These are phyloP conservation scores for Hylomyscus alleni DNA, from an alignment of 2,797 vertebrate genomes.

Conservation along the genomic window DNA sequence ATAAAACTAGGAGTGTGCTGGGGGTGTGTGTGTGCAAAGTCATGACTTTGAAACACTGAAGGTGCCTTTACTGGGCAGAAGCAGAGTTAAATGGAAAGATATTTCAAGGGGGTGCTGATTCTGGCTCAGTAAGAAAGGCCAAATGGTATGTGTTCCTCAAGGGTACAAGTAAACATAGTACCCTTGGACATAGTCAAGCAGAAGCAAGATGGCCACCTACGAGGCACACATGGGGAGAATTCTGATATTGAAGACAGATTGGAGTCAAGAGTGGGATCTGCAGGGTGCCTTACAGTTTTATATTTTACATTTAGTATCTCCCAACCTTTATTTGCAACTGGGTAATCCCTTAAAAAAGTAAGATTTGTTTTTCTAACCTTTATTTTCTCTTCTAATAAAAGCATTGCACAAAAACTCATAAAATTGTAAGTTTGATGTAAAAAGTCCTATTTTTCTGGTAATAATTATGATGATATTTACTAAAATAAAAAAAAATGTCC, in stretches of 20 bases:
- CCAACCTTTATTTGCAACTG: conserved; percentile 50
- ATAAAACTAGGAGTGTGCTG: background rate
- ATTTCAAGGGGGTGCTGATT: background rate
- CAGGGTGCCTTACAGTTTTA: background rate
- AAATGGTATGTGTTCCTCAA: background rate
- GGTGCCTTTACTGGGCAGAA: background rate
- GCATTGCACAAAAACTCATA: background rate
- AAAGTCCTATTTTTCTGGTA: conserved; percentile 60
- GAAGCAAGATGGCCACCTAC: background rate
- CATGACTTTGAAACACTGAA: conserved; percentile 10
- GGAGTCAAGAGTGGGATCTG: background rate
- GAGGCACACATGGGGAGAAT: background rate
- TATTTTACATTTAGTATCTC: conserved; percentile 23
- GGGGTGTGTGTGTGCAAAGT: background rate
- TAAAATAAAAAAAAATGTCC: conserved; percentile 60
- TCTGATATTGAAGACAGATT: background rate
- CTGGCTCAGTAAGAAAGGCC: conserved; percentile 4
- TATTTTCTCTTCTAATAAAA: conserved; percentile 57
- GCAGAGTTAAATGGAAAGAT: conserved; percentile 29
- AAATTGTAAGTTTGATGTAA: conserved; percentile 56
- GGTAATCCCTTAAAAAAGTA: conserved; percentile 35
- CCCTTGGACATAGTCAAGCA: background rate
- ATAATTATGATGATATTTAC: conserved; percentile 21
- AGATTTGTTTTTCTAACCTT: conserved; percentile 64
- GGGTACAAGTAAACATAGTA: conserved; percentile 4